Conservation (phyloP, 2,113 vertebrate genomes). For the Microtus pennsylvanicus region DNA sequence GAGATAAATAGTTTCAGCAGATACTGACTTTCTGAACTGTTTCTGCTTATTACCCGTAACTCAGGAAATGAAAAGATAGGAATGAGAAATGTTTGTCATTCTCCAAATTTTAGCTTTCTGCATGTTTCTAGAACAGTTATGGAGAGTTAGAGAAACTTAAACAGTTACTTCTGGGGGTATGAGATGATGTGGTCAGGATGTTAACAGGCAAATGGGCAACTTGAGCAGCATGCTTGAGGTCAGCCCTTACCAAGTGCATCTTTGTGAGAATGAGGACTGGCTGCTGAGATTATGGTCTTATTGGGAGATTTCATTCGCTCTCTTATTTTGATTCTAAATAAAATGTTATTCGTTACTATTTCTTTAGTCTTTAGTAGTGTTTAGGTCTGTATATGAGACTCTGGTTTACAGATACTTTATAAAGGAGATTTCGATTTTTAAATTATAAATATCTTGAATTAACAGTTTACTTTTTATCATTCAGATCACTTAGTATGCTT, state of each 20-base stretch:
- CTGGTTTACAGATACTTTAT: background rate
- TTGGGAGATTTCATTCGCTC: background rate
- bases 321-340: background rate
- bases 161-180: background rate
- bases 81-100: background rate
- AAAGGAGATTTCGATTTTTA: background rate
- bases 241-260: background rate
- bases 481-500: background rate
- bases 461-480: background rate
- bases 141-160: background rate
- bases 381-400: background rate
- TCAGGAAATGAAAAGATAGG: background rate
- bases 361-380: background rate
- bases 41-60: background rate
- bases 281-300: background rate
- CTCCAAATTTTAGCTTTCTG: background rate
- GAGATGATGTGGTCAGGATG: background rate
- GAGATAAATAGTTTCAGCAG: conserved; percentile 8
- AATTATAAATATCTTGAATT: background rate
- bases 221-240: rapidly evolving
- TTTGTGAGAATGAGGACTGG: too few species aligned
- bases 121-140: background rate
- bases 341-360: background rate
- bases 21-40: background rate
- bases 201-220: rapidly evolving